Base-by-base conservation (phyloP, 1,140 invertebrate genomes). In the Brachionus paranguensis region DNA sequence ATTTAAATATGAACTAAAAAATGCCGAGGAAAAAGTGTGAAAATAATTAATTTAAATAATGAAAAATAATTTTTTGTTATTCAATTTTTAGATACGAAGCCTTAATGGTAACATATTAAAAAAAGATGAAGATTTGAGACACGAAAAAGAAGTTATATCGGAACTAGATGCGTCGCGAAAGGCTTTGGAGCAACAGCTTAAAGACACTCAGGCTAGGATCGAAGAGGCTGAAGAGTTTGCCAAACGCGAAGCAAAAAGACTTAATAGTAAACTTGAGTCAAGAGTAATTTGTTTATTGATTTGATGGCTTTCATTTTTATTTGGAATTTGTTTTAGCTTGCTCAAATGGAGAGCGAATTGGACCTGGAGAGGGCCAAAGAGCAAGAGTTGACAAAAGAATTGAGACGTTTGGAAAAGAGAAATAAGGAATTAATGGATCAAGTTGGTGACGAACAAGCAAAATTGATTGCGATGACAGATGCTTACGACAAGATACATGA, bases 191-290 rank as follows among this genome's bases (percentile, higher is more conserved):
- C 68, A 74, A 60, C 83, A 78, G 70, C 55, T 84, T 55, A 64
- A 43, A 43, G 83, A 84, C 41, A 53, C 50, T 7, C 65, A 55
- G 27, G 37, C 45, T 43, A 55, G 64, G 20, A 74, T 84, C 27
- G 83, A 84, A 70, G 83, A 84, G 33, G 83, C 83, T 60, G 83
- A 84, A 76, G 83, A 68, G 7, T 78, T 70, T 74, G 68, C 72
- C 27, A 72, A 68, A 60, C 60, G 60, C 20, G 83, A 84, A 84
- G 65, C 65, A 3, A 84, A 76, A 65, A 68, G 83, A 24, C 24
- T 84, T 3, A 45, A 37, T n/a, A 60, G 29, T n/a, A 84, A 76
- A 78, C 41, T 74, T 27, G 83, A 84, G 64, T 24, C 60, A 41
- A 72, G 83, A 60, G 83, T 84, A 84, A 55, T 12, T 74, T 17